Percentiles rank a stretch among this genome's conserved stretches.
Evolutionary conservation across 35 echinoderm and acorn worm genomes (phyloP).

Genomic region (Lytechinus pictus): DNA sequence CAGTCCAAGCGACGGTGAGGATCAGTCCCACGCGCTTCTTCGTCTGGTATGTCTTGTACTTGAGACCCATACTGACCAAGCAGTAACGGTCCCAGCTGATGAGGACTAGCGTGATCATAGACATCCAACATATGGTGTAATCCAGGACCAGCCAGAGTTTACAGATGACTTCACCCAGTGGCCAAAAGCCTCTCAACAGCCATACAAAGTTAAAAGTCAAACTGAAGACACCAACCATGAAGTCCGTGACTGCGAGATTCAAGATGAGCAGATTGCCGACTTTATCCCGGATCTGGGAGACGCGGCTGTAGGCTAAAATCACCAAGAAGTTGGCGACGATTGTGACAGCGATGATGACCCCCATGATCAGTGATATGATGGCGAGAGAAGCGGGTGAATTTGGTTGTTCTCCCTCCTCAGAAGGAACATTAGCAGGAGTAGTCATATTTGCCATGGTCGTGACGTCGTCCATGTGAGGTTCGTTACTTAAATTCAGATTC

Average conservation of each 20-base stretch:
- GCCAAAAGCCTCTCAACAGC: slow-evolving; percentile 59
- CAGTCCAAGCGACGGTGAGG: neutral
- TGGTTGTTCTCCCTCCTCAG: neutral
- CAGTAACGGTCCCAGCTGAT: slow-evolving; percentile 87
- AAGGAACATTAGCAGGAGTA: neutral
- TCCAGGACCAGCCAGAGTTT: slow-evolving; percentile 74
- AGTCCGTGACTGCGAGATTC: slow-evolving; percentile 69
- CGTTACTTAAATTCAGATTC: neutral
- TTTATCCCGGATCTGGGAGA: neutral
- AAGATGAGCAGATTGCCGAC: slow-evolving; percentile 56
- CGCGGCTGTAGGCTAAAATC: slow-evolving; percentile 39
- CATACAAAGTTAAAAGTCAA: slow-evolving; percentile 61
- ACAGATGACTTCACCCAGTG: slow-evolving; percentile 55
- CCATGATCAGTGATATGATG: neutral
- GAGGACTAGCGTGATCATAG: slow-evolving; percentile 55
- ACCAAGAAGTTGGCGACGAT: slow-evolving; percentile 49
- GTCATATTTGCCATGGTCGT: neutral
- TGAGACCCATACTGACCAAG: slow-evolving; percentile 67
- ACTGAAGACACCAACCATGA: slow-evolving; percentile 64
- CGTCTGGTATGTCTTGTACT: slow-evolving; percentile 62
- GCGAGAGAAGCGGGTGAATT: neutral
- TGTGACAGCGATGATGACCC: slow-evolving; percentile 6
- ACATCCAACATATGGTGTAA: slow-evolving; percentile 51
- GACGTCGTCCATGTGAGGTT: neutral
- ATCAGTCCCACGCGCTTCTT: slow-evolving; percentile 37